phyloP scores from a whole-genome alignment of 2,797 vertebrate genomes.

The Epinephelus coioides region DNA sequence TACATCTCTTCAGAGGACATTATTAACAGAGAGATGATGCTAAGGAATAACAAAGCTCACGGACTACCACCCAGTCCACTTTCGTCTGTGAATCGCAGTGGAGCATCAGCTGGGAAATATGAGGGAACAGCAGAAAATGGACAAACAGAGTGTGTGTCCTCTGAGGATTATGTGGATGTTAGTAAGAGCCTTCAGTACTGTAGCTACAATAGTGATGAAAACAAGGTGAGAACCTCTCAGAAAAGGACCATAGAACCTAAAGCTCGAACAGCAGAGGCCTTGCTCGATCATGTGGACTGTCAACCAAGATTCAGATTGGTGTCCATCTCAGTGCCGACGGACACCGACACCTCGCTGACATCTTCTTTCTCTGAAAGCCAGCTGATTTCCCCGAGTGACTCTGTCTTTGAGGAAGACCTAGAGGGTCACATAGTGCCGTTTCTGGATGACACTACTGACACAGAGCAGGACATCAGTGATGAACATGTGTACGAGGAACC shows the following conservation, averaged over 20 bases:
- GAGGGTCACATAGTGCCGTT: conserved; percentile 80
- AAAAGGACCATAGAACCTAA: conserved; percentile 50
- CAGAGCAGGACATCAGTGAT: conserved; percentile 73
- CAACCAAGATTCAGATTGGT: conserved; percentile 75
- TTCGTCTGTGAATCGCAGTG: conserved; percentile 26
- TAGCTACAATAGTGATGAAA: conserved; percentile 22
- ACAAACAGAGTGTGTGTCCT: conserved; percentile 37
- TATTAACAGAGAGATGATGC: conserved; percentile 53
- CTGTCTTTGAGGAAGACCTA: conserved; percentile 71
- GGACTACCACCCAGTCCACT: conserved; percentile 26
- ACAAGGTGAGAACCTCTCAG: conserved; percentile 39
- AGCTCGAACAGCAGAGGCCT: conserved; percentile 24
- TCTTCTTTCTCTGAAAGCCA: conserved; percentile 76
- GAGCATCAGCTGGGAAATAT: conserved; percentile 37
- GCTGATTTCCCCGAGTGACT: conserved; percentile 67
- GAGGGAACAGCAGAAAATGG: conserved; percentile 49
- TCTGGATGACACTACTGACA: conserved; percentile 76
- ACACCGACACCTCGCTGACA: conserved; percentile 67
- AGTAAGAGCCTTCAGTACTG: conserved; percentile 37
- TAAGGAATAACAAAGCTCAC: conserved; percentile 22
- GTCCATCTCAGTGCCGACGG: conserved; percentile 73
- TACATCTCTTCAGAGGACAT: conserved; percentile 74
- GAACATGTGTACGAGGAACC: conserved; percentile 86
- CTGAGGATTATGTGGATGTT: conserved; percentile 65
- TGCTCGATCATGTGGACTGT: conserved; percentile 56